phyloP scores from a whole-genome alignment of 2,797 vertebrate species.

The Schizopygopsis pylzovi region DNA sequence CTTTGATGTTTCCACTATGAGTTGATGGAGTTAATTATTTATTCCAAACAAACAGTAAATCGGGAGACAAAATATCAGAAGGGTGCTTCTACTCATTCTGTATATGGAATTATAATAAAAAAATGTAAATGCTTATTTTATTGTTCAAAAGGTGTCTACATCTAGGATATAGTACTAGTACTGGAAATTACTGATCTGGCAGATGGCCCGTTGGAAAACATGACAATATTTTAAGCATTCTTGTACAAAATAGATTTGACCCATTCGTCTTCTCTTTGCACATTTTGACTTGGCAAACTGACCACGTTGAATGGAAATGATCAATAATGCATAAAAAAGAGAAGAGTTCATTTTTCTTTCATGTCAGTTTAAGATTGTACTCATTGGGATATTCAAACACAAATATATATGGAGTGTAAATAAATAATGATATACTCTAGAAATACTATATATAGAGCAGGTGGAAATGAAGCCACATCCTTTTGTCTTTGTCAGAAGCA shows the following conservation, averaged over 20 bases:
- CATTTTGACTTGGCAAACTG: neutral
- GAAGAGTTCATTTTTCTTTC: neutral
- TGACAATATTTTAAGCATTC: slow-evolving; percentile 3
- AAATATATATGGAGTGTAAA: neutral
- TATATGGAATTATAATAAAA: neutral
- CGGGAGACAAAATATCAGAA: neutral
- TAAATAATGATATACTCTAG: neutral
- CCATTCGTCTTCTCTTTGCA: neutral
- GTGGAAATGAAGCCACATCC: neutral
- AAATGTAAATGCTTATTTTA: neutral
- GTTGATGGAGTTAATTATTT: slow-evolving; percentile 34
- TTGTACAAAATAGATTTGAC: slow-evolving; percentile 5
- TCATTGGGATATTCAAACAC: neutral
- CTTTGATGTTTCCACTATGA: neutral
- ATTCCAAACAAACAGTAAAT: neutral
- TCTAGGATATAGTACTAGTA: neutral
- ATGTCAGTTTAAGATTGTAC: neutral
- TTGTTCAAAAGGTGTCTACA: neutral
- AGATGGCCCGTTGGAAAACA: neutral
- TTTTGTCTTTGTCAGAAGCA: neutral
- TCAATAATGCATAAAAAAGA: neutral
- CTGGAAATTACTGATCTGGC: neutral
- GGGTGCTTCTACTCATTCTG: neutral
- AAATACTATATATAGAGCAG: neutral
- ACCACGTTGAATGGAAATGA: neutral